Evolutionary conservation across 1,140 invertebrate genomes (phyloP).

Genomic region (Cotesia typhae): DNA sequence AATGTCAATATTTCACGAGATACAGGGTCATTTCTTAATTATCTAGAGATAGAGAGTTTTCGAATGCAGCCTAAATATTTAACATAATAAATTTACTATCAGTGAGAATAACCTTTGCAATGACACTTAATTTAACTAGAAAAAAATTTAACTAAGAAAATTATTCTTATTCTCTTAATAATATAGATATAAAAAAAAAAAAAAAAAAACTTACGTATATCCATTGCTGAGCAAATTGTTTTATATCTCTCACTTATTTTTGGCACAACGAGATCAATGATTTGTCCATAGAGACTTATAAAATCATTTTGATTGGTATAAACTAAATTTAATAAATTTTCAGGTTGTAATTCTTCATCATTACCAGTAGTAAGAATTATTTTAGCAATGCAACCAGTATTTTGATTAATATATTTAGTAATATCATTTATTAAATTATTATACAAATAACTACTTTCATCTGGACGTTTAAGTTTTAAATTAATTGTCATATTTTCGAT

Average conservation of each 20-base stretch:
- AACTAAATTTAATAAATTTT: slow-evolving; percentile 40
- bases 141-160: too few relatives aligned
- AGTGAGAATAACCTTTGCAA: too few relatives aligned
- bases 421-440: slow-evolving; percentile 39
- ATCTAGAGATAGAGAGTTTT: too few relatives aligned
- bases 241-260: slow-evolving; percentile 52
- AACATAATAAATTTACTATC: too few relatives aligned
- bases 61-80: too few relatives aligned
- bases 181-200: not conserved
- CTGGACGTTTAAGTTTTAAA: slow-evolving; percentile 46
- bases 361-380: slow-evolving; percentile 46
- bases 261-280: slow-evolving; percentile 49
- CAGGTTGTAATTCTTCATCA: slow-evolving; percentile 35
- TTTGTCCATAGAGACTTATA: slow-evolving; percentile 43
- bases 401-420: slow-evolving; percentile 44
- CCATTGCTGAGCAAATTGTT: slow-evolving; percentile 46
- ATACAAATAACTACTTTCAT: slow-evolving; percentile 41
- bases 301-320: slow-evolving; percentile 36
- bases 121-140: too few relatives aligned
- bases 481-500: slow-evolving; percentile 47
- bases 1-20: too few relatives aligned
- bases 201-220: slow-evolving; percentile 45
- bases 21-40: too few relatives aligned
- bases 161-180: too few relatives aligned
- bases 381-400: slow-evolving; percentile 49